Evolutionary conservation across 2,797 vertebrate species (phyloP).

Genomic region (Chrysocyon brachyurus): DNA sequence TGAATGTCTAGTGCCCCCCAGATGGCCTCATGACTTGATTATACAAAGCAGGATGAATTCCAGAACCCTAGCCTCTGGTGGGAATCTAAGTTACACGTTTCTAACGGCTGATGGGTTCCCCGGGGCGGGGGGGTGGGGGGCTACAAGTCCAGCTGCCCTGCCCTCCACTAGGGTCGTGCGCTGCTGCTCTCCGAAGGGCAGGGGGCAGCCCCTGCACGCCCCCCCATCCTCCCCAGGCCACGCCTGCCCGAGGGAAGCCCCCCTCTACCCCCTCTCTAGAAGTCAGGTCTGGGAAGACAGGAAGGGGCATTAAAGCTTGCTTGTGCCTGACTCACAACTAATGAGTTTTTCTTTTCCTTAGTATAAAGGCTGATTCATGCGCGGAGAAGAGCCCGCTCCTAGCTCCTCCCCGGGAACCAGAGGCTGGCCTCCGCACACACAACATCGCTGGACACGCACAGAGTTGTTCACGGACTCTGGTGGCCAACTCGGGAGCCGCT

Average conservation of each 20-base stretch:
- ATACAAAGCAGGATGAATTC: not conserved
- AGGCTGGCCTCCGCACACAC: not conserved
- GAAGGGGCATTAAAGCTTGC: not conserved
- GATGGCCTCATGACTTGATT: not conserved
- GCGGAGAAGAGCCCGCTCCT: not conserved
- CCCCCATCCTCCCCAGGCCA: not conserved
- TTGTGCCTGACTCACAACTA: not conserved
- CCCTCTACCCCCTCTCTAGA: fast-evolving
- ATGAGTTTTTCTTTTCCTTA: not conserved
- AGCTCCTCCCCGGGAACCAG: not conserved
- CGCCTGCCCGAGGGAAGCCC: not conserved
- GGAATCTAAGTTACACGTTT: not conserved
- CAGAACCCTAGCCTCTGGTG: not conserved
- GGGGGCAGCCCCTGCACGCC: no score
- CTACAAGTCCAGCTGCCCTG: not conserved
- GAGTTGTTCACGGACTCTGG: not conserved
- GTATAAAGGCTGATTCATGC: not conserved
- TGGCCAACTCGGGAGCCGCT: fast-evolving
- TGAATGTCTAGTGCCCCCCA: not conserved
- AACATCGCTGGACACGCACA: fast-evolving
- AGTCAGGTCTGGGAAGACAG: not conserved
- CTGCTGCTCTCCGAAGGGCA: no score
- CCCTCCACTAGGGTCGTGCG: not conserved
- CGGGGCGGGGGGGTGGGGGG: not conserved
- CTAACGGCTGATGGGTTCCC: not conserved